These are phyloP conservation scores for Helostoma temminkii DNA, from an alignment of 2,797 vertebrate genomes.

Conservation along the genomic window DNA sequence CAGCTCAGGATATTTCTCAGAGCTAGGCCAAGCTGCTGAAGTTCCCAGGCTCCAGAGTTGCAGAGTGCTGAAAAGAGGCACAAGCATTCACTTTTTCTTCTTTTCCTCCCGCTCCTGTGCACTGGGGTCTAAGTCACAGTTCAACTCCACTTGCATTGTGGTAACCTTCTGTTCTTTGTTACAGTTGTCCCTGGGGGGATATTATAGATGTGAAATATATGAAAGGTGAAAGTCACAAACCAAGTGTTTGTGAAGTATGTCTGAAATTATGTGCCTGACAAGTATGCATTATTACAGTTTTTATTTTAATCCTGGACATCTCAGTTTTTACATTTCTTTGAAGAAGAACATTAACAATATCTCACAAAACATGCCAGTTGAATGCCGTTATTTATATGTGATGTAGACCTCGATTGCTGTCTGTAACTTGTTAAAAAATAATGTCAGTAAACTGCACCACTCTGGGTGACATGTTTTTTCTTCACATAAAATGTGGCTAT, in stretches of 20 bases:
- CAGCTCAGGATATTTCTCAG: slow-evolving; percentile 88
- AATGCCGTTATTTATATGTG: neutral
- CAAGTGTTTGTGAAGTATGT: slow-evolving; percentile 11
- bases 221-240: slow-evolving; percentile 55
- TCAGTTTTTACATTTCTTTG: slow-evolving; percentile 12
- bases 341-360: slow-evolving; percentile 5
- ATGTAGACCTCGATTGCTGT: neutral
- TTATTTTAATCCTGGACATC: slow-evolving; percentile 26
- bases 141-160: slow-evolving; percentile 78
- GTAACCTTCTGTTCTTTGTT: slow-evolving; percentile 67
- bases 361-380: slow-evolving; percentile 17
- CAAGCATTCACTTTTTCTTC: slow-evolving; percentile 79
- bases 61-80: slow-evolving; percentile 82
- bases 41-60: slow-evolving; percentile 86
- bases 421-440: no score
- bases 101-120: slow-evolving; percentile 45
- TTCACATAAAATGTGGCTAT: neutral
- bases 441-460: no score
- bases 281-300: neutral
- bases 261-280: slow-evolving; percentile 15
- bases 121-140: slow-evolving; percentile 75
- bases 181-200: slow-evolving; percentile 47
- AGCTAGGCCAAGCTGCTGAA: slow-evolving; percentile 78
- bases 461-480: no score
- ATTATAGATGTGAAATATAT: slow-evolving; percentile 45